phyloP scores from a whole-genome alignment of 2,113 vertebrate species.

The Cyprinodon tularosa region DNA sequence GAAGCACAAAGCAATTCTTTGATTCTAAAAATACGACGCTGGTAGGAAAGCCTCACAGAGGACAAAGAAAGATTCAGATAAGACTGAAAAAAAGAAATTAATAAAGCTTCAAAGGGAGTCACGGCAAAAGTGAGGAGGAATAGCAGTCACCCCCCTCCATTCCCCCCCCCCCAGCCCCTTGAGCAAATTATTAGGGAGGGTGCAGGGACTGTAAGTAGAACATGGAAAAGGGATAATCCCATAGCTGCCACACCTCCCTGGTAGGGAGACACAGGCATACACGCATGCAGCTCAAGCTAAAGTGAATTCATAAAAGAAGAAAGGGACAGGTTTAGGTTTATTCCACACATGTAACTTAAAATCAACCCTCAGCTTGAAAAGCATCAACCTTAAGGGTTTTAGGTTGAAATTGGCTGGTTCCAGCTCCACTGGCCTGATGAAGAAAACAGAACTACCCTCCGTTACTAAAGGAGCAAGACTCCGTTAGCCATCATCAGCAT shows the following conservation, averaged over 20 bases:
- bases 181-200: conserved; percentile 40
- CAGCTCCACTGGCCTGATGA: no score
- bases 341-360: neutral
- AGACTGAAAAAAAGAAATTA: conserved; percentile 14
- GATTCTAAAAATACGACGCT: conserved; percentile 72
- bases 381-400: neutral
- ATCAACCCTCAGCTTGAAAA: neutral
- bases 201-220: conserved; percentile 49
- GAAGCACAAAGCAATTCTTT: conserved; percentile 74
- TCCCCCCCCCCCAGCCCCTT: neutral
- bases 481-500: neutral
- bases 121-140: conserved; percentile 22
- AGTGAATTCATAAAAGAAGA: conserved; percentile 31
- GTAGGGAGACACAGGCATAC: conserved; percentile 26
- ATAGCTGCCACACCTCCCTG: conserved; percentile 43
- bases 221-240: conserved; percentile 65
- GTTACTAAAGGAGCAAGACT: neutral
- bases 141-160: conserved; percentile 3
- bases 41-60: conserved; percentile 56
- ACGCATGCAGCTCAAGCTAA: conserved; percentile 45
- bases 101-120: conserved; percentile 37
- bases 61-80: conserved; percentile 56
- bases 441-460: no score
- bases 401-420: neutral
- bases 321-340: neutral